Conservation (phyloP, 2,888 invertebrate species). For the Eueremaeus valkanovi region DNA sequence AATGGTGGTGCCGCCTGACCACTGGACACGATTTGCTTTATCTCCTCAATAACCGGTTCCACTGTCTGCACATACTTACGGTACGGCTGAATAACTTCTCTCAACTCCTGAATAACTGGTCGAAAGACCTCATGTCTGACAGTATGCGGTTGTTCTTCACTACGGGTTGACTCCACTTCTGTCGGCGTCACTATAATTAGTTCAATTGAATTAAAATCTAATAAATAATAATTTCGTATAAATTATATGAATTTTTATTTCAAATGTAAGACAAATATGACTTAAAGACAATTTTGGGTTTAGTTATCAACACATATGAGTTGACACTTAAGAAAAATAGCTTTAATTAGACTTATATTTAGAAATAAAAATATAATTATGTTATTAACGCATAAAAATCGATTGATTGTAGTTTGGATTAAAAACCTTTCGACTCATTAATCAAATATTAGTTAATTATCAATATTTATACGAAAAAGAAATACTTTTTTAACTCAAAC, state of each 20-base stretch:
- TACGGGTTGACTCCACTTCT: background rate
- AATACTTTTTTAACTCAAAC: too few species aligned
- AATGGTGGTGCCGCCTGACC: background rate
- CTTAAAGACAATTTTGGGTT: too few species aligned
- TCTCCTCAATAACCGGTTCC: background rate
- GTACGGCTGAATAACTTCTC: conserved; percentile 4
- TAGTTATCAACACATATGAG: too few species aligned
- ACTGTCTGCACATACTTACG: background rate
- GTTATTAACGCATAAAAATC: too few species aligned
- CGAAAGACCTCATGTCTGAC: background rate
- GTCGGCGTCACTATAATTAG: background rate
- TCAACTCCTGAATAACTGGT: background rate
- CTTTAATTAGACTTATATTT: too few species aligned
- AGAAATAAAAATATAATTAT: too few species aligned
- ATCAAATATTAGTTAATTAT: too few species aligned
- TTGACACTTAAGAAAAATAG: too few species aligned
- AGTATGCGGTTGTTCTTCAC: background rate
- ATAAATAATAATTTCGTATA: background rate
- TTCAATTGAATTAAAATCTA: background rate
- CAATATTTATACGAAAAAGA: too few species aligned
- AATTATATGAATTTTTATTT: background rate
- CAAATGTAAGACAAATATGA: background rate
- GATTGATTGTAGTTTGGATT: too few species aligned
- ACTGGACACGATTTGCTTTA: background rate
- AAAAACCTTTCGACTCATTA: too few species aligned